phyloP scores from a whole-genome alignment of 2,888 invertebrate genomes.

The Nowickia ferox region DNA sequence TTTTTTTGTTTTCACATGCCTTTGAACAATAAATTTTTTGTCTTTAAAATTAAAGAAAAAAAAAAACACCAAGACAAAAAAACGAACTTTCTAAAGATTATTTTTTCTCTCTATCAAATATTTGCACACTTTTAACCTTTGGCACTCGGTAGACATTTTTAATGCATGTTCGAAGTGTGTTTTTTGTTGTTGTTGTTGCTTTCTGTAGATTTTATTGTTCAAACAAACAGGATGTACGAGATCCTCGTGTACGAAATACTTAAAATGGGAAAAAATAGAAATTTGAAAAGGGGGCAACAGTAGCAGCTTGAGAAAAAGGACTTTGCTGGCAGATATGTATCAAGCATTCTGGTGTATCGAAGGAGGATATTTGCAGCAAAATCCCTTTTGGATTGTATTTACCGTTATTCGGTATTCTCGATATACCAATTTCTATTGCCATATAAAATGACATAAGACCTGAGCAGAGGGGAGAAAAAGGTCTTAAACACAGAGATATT shows the following conservation, averaged over 20 bases:
- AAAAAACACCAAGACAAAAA: constrained; percentile 3
- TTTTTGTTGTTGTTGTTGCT: neutral
- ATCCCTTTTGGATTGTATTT: neutral
- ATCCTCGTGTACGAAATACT: constrained; percentile 36
- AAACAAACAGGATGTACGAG: constrained; percentile 56
- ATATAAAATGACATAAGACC: neutral
- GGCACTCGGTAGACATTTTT: constrained; percentile 56
- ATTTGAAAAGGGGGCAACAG: neutral
- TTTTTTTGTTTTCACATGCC: neutral
- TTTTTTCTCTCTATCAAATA: constrained; percentile 61
- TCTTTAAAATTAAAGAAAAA: constrained; percentile 28
- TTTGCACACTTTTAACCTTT: constrained; percentile 71
- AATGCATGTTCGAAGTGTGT: constrained; percentile 36
- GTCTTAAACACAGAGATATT: neutral
- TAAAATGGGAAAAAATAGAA: constrained; percentile 10
- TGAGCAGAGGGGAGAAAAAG: neutral
- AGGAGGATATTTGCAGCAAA: neutral
- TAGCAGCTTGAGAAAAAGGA: constrained; percentile 15
- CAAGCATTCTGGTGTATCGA: neutral
- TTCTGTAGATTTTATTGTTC: constrained; percentile 45
- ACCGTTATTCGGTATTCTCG: neutral
- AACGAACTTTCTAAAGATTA: constrained; percentile 33
- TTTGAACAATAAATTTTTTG: constrained; percentile 24
- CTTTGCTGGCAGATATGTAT: neutral
- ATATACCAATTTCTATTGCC: neutral